Percentiles rank a stretch among this genome's conserved stretches.
Conservation (phyloP, 2,888 invertebrate species). For the Rotaria macrura region DNA sequence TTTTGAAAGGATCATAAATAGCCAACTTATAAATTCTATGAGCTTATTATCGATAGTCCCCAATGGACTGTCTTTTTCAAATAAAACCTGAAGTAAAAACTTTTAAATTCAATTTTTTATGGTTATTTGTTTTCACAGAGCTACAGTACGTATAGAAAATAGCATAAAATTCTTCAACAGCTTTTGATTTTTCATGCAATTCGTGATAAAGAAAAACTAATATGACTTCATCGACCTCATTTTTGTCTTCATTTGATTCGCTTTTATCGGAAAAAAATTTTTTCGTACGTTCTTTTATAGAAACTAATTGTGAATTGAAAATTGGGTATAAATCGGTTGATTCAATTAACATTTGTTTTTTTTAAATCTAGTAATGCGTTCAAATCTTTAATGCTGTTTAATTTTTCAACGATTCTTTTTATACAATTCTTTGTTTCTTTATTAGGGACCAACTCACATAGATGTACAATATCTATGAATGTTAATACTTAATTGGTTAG, state of each 20-base stretch:
- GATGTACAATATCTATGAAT: not conserved
- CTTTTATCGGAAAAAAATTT: too few species aligned
- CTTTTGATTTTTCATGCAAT: not conserved
- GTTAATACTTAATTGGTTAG: not conserved
- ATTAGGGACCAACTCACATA: not conserved
- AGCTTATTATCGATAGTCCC: not conserved
- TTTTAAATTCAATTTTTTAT: not conserved
- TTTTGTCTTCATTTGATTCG: not conserved
- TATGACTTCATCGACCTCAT: not conserved
- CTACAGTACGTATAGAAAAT: not conserved
- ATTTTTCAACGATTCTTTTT: not conserved
- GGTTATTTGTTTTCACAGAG: not conserved
- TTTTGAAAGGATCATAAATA: not conserved
- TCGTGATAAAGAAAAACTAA: not conserved
- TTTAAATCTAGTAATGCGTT: too few species aligned
- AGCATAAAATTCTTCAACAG: not conserved
- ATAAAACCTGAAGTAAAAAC: not conserved
- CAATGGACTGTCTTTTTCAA: not conserved
- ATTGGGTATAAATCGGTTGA: too few species aligned
- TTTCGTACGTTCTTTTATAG: too few species aligned
- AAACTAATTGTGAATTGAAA: too few species aligned
- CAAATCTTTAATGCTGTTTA: not conserved
- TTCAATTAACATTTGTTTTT: too few species aligned
- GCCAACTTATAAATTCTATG: not conserved
- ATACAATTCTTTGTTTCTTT: not conserved